These are phyloP conservation scores for Opisthograptis luteolata DNA, from an alignment of 2,888 invertebrate species.

Conservation along the genomic window DNA sequence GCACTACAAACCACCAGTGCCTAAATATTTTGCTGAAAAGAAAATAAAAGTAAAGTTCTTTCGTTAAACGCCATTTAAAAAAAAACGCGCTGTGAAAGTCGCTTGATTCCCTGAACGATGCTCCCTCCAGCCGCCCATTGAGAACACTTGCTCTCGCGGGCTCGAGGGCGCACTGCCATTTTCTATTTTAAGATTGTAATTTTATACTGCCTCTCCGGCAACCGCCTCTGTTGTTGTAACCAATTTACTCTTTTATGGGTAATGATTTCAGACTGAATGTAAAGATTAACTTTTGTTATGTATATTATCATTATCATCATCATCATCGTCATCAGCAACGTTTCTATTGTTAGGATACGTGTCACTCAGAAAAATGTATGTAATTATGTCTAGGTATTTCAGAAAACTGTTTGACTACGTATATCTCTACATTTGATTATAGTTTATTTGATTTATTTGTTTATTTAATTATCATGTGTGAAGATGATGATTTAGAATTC, in stretches of 20 bases:
- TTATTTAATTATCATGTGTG: neutral
- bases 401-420: too few relatives aligned
- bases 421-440: too few relatives aligned
- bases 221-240: slow-evolving; percentile 37
- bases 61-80: slow-evolving; percentile 36
- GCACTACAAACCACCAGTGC: neutral
- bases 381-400: too few relatives aligned
- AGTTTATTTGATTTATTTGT: too few relatives aligned
- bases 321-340: too few relatives aligned
- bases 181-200: slow-evolving; percentile 43
- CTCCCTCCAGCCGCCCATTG: slow-evolving; percentile 40
- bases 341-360: too few relatives aligned
- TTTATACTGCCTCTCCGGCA: slow-evolving; percentile 37
- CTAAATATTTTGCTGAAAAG: neutral
- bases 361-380: too few relatives aligned
- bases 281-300: slow-evolving; percentile 18
- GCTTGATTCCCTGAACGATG: slow-evolving; percentile 40
- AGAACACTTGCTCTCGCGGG: slow-evolving; percentile 41
- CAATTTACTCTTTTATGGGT: slow-evolving; percentile 37
- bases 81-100: slow-evolving; percentile 37
- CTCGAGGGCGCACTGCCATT: slow-evolving; percentile 40
- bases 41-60: slow-evolving; percentile 31
- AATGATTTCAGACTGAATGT: slow-evolving; percentile 28
- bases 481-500: slow-evolving; percentile 14
- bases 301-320: too few relatives aligned